These are phyloP conservation scores for Drosophila recens DNA, from an alignment of 2,888 invertebrate species.

Conservation along the genomic window DNA sequence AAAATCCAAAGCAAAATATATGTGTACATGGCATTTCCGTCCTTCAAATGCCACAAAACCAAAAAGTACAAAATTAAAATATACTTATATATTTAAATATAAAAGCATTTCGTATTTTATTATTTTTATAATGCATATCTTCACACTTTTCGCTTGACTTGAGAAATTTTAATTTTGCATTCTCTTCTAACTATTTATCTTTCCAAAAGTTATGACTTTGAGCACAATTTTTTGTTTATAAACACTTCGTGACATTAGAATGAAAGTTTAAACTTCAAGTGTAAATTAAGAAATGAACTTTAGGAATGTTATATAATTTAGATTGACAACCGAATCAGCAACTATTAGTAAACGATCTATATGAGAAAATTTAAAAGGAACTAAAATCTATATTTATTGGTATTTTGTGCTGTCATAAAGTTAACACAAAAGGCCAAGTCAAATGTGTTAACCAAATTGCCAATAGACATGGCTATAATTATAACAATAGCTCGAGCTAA, in stretches of 20 bases:
- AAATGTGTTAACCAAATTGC: conserved; percentile 69
- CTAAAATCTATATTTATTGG: background rate
- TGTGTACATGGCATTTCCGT: conserved; percentile 68
- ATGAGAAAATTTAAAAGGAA: conserved; percentile 1
- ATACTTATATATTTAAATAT: conserved; percentile 7
- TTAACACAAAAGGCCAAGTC: conserved; percentile 33
- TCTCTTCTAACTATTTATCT: conserved; percentile 41
- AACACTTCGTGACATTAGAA: conserved; percentile 43
- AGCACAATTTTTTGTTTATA: conserved; percentile 11
- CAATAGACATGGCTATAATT: conserved; percentile 66
- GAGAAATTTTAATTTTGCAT: conserved; percentile 28
- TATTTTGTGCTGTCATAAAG: conserved; percentile 49
- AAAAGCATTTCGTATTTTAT: conserved; percentile 47
- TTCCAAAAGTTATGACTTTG: conserved; percentile 35
- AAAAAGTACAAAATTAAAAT: conserved; percentile 21
- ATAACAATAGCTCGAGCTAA: conserved; percentile 25
- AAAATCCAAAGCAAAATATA: conserved; percentile 45
- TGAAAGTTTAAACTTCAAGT: conserved; percentile 7
- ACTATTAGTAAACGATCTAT: conserved; percentile 11
- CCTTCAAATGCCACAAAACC: conserved; percentile 69
- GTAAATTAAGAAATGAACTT: background rate
- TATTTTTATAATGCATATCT: conserved; percentile 25
- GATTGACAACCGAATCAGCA: background rate
- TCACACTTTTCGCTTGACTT: conserved; percentile 50
- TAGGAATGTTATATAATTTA: conserved; percentile 14